Conservation (phyloP, 2,113 vertebrate species). For the Megaceryle maxima region DNA sequence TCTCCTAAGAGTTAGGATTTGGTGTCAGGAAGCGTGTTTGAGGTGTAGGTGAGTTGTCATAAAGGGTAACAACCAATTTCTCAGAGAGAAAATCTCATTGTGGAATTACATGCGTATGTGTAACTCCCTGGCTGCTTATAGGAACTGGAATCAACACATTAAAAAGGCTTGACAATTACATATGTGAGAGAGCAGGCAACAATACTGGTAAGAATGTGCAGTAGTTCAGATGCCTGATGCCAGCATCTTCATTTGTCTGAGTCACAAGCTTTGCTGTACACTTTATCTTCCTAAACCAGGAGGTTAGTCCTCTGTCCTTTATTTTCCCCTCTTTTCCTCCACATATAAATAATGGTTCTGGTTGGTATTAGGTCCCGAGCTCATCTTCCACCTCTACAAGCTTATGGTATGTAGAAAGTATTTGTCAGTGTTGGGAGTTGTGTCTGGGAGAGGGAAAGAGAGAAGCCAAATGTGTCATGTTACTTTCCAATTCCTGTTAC, state of each 20-base stretch:
- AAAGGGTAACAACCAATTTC: neutral
- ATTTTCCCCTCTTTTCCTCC: neutral
- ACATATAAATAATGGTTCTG: neutral
- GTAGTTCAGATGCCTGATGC: neutral
- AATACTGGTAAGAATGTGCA: neutral
- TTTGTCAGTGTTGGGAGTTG: neutral
- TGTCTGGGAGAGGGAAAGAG: neutral
- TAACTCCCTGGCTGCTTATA: neutral
- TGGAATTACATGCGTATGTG: neutral
- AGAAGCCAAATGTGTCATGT: neutral
- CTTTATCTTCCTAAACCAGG: neutral
- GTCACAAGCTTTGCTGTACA: neutral
- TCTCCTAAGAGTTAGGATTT: neutral
- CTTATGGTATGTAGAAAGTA: neutral
- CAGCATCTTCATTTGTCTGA: neutral
- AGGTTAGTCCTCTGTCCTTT: neutral
- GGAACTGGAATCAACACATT: neutral
- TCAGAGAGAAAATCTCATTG: neutral
- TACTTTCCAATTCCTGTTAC: neutral
- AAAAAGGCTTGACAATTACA: neutral
- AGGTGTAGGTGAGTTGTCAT: neutral
- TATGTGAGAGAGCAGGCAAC: neutral
- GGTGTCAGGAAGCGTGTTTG: neutral
- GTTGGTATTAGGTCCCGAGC: neutral
- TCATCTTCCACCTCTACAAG: neutral